phyloP scores from a whole-genome alignment of 2,888 invertebrate genomes.

The Mystacides longicornis region DNA sequence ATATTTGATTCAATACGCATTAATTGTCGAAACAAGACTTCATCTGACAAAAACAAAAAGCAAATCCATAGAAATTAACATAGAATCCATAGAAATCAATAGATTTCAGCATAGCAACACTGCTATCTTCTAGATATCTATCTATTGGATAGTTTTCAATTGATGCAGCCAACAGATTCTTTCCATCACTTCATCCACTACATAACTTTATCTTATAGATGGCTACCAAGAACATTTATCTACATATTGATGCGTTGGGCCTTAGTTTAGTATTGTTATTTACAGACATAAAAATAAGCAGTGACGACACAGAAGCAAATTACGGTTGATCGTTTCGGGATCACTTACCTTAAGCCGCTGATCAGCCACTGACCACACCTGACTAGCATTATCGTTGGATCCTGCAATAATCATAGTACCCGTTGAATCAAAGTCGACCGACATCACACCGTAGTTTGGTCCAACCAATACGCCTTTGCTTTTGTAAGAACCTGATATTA shows the following conservation, averaged over 20 bases:
- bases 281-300: slow-evolving; percentile 10
- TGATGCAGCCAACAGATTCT: no score
- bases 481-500: slow-evolving; percentile 53
- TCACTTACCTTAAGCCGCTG: slow-evolving; percentile 79
- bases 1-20: no score
- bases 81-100: no score
- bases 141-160: no score
- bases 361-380: slow-evolving; percentile 92
- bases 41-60: background rate
- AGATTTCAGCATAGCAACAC: no score
- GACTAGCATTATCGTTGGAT: slow-evolving; percentile 93
- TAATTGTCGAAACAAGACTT: background rate
- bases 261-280: no score
- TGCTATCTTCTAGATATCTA: no score
- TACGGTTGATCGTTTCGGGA: background rate
- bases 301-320: background rate
- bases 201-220: no score
- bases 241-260: no score
- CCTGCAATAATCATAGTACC: slow-evolving; percentile 83
- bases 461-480: slow-evolving; percentile 77
- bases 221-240: no score
- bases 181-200: no score
- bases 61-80: no score
- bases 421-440: slow-evolving; percentile 91
- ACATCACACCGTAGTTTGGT: slow-evolving; percentile 93